These are phyloP conservation scores for Trichacis sp. DNA, from an alignment of 2,888 invertebrate genomes.

Conservation along the genomic window DNA sequence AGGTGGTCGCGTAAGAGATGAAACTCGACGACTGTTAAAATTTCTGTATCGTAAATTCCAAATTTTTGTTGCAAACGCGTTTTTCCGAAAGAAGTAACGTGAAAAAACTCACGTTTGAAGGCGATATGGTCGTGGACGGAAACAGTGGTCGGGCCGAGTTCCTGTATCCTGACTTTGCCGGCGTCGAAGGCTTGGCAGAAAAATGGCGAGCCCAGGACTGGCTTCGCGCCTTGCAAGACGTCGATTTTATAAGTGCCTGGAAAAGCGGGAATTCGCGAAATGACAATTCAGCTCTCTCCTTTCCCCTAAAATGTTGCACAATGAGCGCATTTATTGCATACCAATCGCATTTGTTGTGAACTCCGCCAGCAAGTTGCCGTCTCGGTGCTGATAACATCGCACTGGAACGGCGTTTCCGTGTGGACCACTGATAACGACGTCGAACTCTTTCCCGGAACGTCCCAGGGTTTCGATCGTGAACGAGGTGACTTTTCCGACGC, in stretches of 20 bases:
- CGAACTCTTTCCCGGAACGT: conserved; percentile 87
- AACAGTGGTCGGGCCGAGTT: conserved; percentile 80
- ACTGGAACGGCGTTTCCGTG: conserved; percentile 87
- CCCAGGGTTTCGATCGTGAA: conserved; percentile 92
- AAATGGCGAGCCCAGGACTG: conserved; percentile 93
- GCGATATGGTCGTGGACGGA: conserved; percentile 86
- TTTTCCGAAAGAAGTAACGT: no score
- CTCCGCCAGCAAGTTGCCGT: conserved; percentile 94
- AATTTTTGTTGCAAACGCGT: no score
- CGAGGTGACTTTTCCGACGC: conserved; percentile 83
- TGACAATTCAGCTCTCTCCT: background rate
- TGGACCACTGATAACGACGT: conserved; percentile 89
- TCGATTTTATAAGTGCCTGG: conserved; percentile 74
- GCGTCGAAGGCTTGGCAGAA: conserved; percentile 93
- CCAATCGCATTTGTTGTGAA: conserved; percentile 85
- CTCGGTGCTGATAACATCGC: conserved; percentile 94
- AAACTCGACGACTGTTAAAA: no score
- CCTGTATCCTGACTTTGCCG: conserved; percentile 82
- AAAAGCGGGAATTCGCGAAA: conserved; percentile 15
- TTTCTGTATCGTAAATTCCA: no score
- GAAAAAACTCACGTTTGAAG: conserved; percentile 77
- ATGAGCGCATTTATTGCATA: conserved; percentile 60
- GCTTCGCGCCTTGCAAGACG: conserved; percentile 89
- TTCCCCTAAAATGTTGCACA: background rate
- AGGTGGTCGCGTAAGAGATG: no score